Base-by-base conservation (phyloP, 2,888 invertebrate genomes). In the Microchrysa polita region DNA sequence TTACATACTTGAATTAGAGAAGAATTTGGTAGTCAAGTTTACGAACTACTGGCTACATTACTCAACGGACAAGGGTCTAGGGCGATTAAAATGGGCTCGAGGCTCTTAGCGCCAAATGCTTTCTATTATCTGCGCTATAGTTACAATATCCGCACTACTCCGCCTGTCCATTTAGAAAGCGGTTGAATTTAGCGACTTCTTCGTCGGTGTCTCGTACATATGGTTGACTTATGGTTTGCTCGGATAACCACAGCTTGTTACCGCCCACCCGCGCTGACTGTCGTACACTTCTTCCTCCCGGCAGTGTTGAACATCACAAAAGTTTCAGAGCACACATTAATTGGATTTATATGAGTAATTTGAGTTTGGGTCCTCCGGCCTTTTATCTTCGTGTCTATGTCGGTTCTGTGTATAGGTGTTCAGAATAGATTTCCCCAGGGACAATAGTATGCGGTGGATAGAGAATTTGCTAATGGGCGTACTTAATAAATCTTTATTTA, bases 311-410 rank as follows among this genome's bases (percentile, higher is more conserved):
- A n/a, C 59, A 27, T 59, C 59, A 59, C 23, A 59, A 59, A 34
- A 59, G 59, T 59, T 59, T 27, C 59, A 59, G n/a, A n/a, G n/a
- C n/a, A 59, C 59, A 59, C 59, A 59, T 59, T 59, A 59, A 59
- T 59, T 59, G 59, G 59, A 59, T 59, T 59, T 59, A 59, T 59
- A 59, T 59, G 59, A 59, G 59, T 59, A 59, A 59, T 59, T 59
- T 59, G 23, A 27, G 59, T 59, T 59, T 59, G 27, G 27, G 27
- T 5, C 27, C 7, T 34, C 27, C 27, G 2, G 27, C 27, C 27
- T 34, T 12, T 48, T 12, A n/a, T 48, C 48, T 48, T 18, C 1
- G 23, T n/a, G 48, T 12, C 7, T 23, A 23, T 1, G 57, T 12
- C 20, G 4, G n/a, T n/a, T n/a, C 18, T 18, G 59, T 23, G 23